A percentile compares a stretch with the other conserved stretches of the same genome.
These are phyloP conservation scores for Drepanosiphum platanoidis DNA, from an alignment of 2,888 invertebrate species.

Conservation along the genomic window DNA sequence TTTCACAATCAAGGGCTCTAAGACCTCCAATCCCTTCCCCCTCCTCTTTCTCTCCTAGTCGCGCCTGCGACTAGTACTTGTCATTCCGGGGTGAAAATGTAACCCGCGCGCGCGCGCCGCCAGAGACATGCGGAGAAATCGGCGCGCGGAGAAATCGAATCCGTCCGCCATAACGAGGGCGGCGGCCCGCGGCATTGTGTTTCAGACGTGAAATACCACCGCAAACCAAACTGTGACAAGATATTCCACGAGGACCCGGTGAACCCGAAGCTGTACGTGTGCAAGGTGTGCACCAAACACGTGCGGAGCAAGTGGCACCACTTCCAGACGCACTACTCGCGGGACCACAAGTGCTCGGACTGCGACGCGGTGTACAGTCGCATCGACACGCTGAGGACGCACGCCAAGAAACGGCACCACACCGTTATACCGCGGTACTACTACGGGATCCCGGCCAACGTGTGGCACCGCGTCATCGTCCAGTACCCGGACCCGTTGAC, in stretches of 20 bases:
- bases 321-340: conserved; percentile 71
- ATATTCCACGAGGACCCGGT: conserved; percentile 36
- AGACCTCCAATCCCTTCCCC: no score
- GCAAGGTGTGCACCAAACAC: conserved; percentile 74
- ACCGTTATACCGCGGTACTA: conserved; percentile 63
- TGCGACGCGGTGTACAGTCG: conserved; percentile 88
- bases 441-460: conserved; percentile 61
- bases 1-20: no score
- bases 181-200: conserved; percentile 62
- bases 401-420: conserved; percentile 76
- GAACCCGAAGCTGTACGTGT: conserved; percentile 69
- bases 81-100: no score
- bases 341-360: conserved; percentile 74
- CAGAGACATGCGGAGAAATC: no score
- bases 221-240: conserved; percentile 58
- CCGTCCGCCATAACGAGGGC: no score
- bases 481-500: background rate
- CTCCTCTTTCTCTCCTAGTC: no score
- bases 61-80: no score
- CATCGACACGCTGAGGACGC: conserved; percentile 85
- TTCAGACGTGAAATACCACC: conserved; percentile 63
- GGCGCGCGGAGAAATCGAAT: background rate
- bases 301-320: conserved; percentile 77
- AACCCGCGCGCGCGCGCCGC: no score
- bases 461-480: conserved; percentile 45